phyloP scores from a whole-genome alignment of 2,113 vertebrate genomes.

The Mola mola region DNA sequence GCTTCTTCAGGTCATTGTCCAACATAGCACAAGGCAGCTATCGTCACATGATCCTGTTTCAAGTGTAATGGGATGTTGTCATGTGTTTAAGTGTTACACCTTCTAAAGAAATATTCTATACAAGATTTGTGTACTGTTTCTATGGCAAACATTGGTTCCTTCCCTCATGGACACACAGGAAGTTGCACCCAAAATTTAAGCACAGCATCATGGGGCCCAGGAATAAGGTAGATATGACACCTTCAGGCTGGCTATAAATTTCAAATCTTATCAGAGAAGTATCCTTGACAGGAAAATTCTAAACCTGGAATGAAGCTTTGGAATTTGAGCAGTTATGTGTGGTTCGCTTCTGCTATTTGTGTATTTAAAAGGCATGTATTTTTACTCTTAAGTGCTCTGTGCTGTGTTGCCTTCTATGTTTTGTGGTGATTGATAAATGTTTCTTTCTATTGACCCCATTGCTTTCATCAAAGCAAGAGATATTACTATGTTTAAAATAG shows the following conservation, averaged over 20 bases:
- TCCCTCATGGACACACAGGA: too few relatives aligned
- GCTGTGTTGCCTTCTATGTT: constrained; percentile 17
- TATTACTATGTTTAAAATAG: constrained; percentile 27
- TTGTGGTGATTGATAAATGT: constrained; percentile 27
- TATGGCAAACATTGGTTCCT: too few relatives aligned
- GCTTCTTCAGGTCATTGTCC: too few relatives aligned
- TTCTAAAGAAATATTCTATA: too few relatives aligned
- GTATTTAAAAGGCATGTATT: constrained; percentile 50
- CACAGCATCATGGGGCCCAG: not conserved
- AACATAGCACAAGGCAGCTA: too few relatives aligned
- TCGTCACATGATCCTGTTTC: too few relatives aligned
- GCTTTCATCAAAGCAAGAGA: constrained; percentile 41
- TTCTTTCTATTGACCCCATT: constrained; percentile 26
- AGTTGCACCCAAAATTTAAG: too few relatives aligned
- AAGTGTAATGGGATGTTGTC: too few relatives aligned
- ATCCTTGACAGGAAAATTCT: constrained; percentile 48
- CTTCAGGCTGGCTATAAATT: not conserved
- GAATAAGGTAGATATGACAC: not conserved
- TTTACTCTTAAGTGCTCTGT: constrained; percentile 17
- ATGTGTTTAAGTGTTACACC: too few relatives aligned
- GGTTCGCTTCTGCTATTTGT: constrained; percentile 2
- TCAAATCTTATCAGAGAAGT: constrained; percentile 53
- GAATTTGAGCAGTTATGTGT: constrained; percentile 22
- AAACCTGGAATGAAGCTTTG: constrained; percentile 47
- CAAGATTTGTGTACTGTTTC: too few relatives aligned